Evolutionary conservation across 1,140 invertebrate genomes (phyloP), one percentile per base, ranked within the genome.

Genomic region (Euura lappo): DNA sequence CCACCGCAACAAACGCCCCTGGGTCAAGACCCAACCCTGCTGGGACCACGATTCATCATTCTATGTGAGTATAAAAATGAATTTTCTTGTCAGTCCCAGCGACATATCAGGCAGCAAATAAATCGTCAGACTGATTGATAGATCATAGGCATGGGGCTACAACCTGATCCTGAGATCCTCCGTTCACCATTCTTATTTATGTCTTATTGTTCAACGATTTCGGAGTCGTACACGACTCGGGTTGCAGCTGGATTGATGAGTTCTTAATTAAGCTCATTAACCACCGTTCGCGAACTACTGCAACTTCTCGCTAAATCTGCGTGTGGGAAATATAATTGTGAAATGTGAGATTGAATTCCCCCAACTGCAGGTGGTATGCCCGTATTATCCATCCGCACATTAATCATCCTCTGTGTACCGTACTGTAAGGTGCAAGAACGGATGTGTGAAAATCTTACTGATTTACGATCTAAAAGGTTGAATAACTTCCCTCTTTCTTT

Each of bases 41-140:
- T 66, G 82, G 83, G 71, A 75, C 83, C 44, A 74, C 83, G 73
- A 86, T 87, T 79, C 86, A 87, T 81, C 86, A 87, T 84, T 85
- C 85, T 75, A 87, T 87, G 86, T 88, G 75, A 86, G 84, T 79
- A 60, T 60, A 60, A 60, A 60, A 60, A 60, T 60, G 51, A 60
- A 60, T 60, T 60, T 60, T 6, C 51, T 60, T n/a, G 51, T 60
- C 51, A n/a, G 51, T 28, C 51, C 51, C 8, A 60, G 51, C 51
- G 51, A 60, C 51, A 60, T 8, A 60, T 60, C 51, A 11, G 51
- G 51, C 51, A 60, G 13, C 51, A 60, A 60, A 60, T 10, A 68
- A 68, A 28, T 68, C 4, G 44, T 13, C 8, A 68, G 66, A 68
- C 28, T 42, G 28, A 68, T 68, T 28, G 66, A 68, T 28, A 64